Evolutionary conservation across 2,888 invertebrate genomes (phyloP), one percentile per base, ranked within the genome.

Genomic region (Mythimna albipuncta): DNA sequence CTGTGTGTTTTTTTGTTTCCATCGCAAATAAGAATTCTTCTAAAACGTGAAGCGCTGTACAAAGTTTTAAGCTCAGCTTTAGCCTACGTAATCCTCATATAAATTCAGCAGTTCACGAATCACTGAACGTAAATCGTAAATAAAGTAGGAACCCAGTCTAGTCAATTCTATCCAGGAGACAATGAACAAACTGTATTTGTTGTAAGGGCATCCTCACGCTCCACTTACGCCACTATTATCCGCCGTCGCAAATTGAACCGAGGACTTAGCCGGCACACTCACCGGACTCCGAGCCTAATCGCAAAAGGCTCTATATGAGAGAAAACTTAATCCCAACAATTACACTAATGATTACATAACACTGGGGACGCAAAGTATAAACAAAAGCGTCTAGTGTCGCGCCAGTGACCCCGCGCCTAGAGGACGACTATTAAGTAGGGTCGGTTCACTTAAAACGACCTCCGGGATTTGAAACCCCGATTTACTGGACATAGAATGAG

Each of bases 401-500:
- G 82, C 83, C 86, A 86, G 88, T 87, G 91, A 89, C 90, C 90
- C 88, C 89, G 89, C 84, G 89, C 92, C 92, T 93, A 92, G 92
- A 91, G 91, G 85, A 91, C 88, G 90, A 92, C 93, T 94, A 93
- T 94, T 94, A 95, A 93, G 91, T 92, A 91, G 92, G 94, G 94
- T 92, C 92, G 91, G 92, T 91, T 90, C 91, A 91, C 91, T 91
- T 93, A 92, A 94, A 94, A 92, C 91, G 92, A 89, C 93, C 93
- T 93, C 83, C 72, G 93, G 93, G 95, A 94, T 90, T 92, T 88
- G 89, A 90, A 91, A 90, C 91, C 89, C 91, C 93, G 93, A 94
- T 95, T 95, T 94, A 94, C 93, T 93, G 92, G 92, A 94, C 93
- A 93, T 93, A 91, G 92, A 94, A 94, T 93, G 93, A 94, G 92